Base-by-base conservation (phyloP, 2,113 vertebrate species). In the Urocynchramus pylzowi region DNA sequence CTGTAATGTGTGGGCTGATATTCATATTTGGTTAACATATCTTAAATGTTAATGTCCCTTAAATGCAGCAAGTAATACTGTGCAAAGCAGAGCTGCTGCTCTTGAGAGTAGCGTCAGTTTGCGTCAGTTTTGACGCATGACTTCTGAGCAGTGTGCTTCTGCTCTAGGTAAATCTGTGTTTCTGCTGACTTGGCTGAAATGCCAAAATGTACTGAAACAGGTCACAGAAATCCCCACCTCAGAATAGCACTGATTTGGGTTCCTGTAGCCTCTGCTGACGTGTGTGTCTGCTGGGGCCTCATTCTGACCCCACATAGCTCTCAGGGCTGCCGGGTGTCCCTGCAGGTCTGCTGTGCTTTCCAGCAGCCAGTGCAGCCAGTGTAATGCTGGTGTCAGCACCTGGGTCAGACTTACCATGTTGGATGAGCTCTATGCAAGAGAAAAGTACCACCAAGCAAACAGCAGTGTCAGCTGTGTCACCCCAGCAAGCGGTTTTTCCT, bases 321-420 rank as follows among this genome's bases (percentile, higher is more conserved):
- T 69, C 39, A 0, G 1, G 16, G 49, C 23, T 0, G 0, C 31
- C 0, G 0, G 41, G 21, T 39, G 24, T 42, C 27, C 7, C 2
- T 17, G 30, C 0, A 0, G 50, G 5, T 31, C n/a, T 13, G 3
- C 6, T 11, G 52, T 71, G 37, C 22, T 90, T 75, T 67, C 53
- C 81, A 79, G 61, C n/a, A 42, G 30, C 23, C 39, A 14, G 17
- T 3, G 35, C 47, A 61, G 52, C 50, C 45, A 47, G 13, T 1
- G 10, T 24, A 65, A 22, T 31, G 37, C 61, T 75, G 67, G 10
- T 0, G 0, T 64, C 49, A 86, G 84, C 71, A 89, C n/a, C 52
- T 26, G 42, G 4, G 18, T 23, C 80, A 57, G n/a, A 19, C 17
- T 52, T 31, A 13, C 14, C 28, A 2, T 0, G 0, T 9, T 17